phyloP scores from a whole-genome alignment of 2,888 invertebrate genomes.

The Metallyticus violacea region DNA sequence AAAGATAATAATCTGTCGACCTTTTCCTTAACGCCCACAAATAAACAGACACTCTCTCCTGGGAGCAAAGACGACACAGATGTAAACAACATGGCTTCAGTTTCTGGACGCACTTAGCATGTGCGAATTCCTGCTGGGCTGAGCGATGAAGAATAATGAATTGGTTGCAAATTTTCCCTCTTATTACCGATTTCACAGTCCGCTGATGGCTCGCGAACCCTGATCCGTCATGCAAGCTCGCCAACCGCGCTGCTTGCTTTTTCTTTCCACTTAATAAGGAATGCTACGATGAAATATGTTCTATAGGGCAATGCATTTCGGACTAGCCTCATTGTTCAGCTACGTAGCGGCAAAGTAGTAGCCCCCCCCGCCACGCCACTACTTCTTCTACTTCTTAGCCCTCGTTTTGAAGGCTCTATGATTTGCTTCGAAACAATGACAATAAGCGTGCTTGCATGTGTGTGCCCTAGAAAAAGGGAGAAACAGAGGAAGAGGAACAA shows the following conservation, averaged over 20 bases:
- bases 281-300: background rate
- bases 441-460: too few species aligned
- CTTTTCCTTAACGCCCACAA: too few species aligned
- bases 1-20: too few species aligned
- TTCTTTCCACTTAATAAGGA: too few species aligned
- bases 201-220: background rate
- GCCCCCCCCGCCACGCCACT: background rate
- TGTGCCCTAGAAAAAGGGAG: background rate
- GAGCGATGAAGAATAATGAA: background rate
- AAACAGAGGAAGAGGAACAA: background rate
- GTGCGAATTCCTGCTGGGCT: background rate
- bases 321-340: background rate
- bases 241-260: background rate
- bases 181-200: background rate
- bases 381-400: background rate
- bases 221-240: background rate
- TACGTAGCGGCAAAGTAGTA: background rate
- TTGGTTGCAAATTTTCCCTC: background rate
- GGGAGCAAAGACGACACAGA: too few species aligned
- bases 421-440: background rate
- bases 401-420: background rate
- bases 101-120: background rate
- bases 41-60: too few species aligned
- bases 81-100: too few species aligned
- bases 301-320: too few species aligned